Evolutionary conservation across 2,888 invertebrate genomes (phyloP).

Genomic region (Diadegma fenestrale): DNA sequence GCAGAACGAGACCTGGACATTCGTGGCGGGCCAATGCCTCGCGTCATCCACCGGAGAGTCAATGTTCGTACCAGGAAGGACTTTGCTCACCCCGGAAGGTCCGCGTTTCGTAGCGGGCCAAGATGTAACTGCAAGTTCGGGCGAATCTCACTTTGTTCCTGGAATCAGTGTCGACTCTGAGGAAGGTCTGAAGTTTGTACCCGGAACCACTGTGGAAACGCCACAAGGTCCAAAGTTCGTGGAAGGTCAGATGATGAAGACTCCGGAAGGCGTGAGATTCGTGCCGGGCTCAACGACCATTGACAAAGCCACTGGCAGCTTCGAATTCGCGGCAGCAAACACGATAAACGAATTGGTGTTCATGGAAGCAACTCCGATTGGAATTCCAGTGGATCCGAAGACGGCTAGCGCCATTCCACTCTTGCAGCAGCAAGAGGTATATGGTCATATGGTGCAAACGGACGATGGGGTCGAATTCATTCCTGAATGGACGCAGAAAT

Average conservation of each 20-base stretch:
- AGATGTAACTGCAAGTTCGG: constrained; percentile 86
- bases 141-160: constrained; percentile 87
- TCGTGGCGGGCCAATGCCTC: constrained; percentile 88
- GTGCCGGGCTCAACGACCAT: constrained; percentile 87
- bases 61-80: constrained; percentile 89
- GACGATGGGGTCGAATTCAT: constrained; percentile 89
- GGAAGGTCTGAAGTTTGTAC: constrained; percentile 86
- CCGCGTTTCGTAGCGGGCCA: constrained; percentile 89
- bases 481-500: constrained; percentile 85
- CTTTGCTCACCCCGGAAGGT: constrained; percentile 88
- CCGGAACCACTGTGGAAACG: constrained; percentile 88
- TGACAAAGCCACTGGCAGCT: constrained; percentile 84
- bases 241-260: constrained; percentile 88
- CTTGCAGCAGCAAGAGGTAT: constrained; percentile 84
- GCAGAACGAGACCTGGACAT: constrained; percentile 87
- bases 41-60: constrained; percentile 86
- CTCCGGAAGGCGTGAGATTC: constrained; percentile 87
- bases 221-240: constrained; percentile 88
- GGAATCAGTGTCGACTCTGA: constrained; percentile 86
- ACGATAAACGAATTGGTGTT: constrained; percentile 87
- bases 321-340: constrained; percentile 87
- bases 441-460: constrained; percentile 89
- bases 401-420: constrained; percentile 86
- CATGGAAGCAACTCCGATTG: constrained; percentile 86
- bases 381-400: constrained; percentile 86